Base-by-base conservation (phyloP, 1,140 invertebrate genomes). In the Heliconius congener region DNA sequence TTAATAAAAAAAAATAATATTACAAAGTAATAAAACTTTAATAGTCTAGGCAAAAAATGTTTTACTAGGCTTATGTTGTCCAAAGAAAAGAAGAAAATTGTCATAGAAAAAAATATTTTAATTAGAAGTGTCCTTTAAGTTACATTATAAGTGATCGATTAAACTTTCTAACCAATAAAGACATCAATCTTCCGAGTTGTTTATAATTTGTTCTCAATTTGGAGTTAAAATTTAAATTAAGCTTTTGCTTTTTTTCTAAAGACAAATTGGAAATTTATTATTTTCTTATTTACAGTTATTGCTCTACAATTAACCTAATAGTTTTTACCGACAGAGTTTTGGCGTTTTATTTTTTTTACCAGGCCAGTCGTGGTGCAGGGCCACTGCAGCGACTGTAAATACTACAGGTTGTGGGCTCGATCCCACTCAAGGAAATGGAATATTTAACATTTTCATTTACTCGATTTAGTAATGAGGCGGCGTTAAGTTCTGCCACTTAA, bases 141-240 rank as follows among this genome's bases (percentile, higher is more conserved):
- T 60, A 60, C 8, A 30, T 66, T 66, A 66, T 66, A 66, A 66
- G 27, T 66, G 23, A 66, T 66, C 60, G 60, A 30, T 66, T 30
- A 66, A 30, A 27, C 9, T 66, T 66, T 66, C 27, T n/a, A 66
- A 13, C 27, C 23, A 16, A 66, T 46, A 46, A 13, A 46, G 9
- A 66, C 27, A 66, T 66, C 60, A 66, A 66, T 27, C 60, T 27
- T 66, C 27, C 5, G 27, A 30, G 60, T 30, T 66, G 27, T n/a
- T 66, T 30, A 66, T 30, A 66, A 66, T 30, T 66, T 66, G 60
- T 66, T 19, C 55, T 23, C 55, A 57, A 23, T 66, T 66, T 30
- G 9, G 27, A 66, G 3, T 66, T 16, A 27, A 60, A 66, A 30
- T 66, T 60, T 23, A 60, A 23, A 60, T 23, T 60, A 23, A 60